Evolutionary conservation across 2,797 vertebrate species (phyloP).

Genomic region (Nothura maculosa): DNA sequence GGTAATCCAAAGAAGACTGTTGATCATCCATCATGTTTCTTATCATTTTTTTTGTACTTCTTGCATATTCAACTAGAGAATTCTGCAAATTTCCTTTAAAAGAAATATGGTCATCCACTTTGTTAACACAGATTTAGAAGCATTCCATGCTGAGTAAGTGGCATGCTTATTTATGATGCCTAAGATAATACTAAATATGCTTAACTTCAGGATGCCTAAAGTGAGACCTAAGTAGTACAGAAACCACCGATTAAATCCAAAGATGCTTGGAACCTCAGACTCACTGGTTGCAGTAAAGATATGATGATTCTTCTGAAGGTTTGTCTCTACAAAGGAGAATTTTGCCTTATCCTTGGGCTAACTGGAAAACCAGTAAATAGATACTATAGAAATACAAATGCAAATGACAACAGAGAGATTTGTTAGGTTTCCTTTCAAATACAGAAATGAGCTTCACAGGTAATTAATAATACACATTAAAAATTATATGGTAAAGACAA

Average conservation of each 20-base stretch:
- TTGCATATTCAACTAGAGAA: slow-evolving; percentile 89
- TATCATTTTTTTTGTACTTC: slow-evolving; percentile 90
- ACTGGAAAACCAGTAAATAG: not conserved
- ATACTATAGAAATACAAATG: not conserved
- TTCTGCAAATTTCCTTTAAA: slow-evolving; percentile 90
- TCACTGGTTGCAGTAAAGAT: not conserved
- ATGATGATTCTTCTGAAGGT: not conserved
- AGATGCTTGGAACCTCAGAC: not conserved
- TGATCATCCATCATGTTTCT: slow-evolving; percentile 93
- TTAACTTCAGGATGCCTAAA: not conserved
- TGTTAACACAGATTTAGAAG: not conserved
- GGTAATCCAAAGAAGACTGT: slow-evolving; percentile 89
- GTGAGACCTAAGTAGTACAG: not conserved
- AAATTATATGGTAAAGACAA: not conserved
- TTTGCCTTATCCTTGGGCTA: not conserved
- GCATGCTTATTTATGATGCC: not conserved
- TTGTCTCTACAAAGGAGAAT: not conserved
- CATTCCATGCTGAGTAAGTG: not conserved
- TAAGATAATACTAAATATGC: not conserved
- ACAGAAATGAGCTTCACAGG: not conserved
- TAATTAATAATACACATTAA: not conserved
- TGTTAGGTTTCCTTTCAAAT: not conserved
- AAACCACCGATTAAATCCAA: not conserved
- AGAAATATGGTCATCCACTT: slow-evolving; percentile 11
- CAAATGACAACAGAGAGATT: not conserved